Conservation (phyloP, 37 sponge, comb jelly and placozoan species). For the Chondrosia reniformis region DNA sequence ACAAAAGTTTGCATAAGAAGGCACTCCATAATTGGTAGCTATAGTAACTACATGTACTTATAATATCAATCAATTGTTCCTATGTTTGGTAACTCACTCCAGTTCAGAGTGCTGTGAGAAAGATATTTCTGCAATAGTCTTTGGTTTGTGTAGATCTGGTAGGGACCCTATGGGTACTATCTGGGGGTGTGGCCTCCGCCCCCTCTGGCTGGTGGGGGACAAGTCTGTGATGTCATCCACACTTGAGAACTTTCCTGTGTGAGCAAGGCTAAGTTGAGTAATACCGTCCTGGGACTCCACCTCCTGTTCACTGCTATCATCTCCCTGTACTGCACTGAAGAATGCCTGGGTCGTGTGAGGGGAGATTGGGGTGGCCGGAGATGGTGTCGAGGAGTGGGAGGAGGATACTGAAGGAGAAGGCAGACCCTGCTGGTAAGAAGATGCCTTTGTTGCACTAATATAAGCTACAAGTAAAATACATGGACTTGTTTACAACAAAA, state of each 20-base stretch:
- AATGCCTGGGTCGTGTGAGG: neutral
- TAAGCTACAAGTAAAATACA: no score
- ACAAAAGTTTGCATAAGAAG: no score
- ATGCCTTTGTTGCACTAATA: no score
- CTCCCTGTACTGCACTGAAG: neutral
- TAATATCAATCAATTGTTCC: no score
- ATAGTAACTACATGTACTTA: no score
- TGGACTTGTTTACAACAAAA: no score
- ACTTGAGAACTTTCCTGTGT: slow-evolving; percentile 14
- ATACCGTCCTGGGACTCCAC: neutral
- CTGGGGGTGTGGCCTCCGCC: slow-evolving; percentile 42
- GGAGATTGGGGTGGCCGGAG: slow-evolving; percentile 11
- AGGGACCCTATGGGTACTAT: slow-evolving; percentile 47
- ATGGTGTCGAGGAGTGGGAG: neutral
- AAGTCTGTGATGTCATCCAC: slow-evolving; percentile 50
- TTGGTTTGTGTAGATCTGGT: slow-evolving; percentile 39
- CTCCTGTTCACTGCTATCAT: slow-evolving; percentile 18
- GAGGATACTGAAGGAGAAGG: slow-evolving; percentile 13
- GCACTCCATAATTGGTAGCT: no score
- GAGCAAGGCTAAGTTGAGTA: neutral
- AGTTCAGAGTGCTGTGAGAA: no score
- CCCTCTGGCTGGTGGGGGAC: slow-evolving; percentile 7
- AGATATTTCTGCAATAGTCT: no score
- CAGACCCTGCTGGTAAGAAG: no score
- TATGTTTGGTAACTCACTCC: no score